Evolutionary conservation across 1,140 invertebrate species (phyloP), one percentile per base, ranked within the genome.

Genomic region (Epicauta chinensis): DNA sequence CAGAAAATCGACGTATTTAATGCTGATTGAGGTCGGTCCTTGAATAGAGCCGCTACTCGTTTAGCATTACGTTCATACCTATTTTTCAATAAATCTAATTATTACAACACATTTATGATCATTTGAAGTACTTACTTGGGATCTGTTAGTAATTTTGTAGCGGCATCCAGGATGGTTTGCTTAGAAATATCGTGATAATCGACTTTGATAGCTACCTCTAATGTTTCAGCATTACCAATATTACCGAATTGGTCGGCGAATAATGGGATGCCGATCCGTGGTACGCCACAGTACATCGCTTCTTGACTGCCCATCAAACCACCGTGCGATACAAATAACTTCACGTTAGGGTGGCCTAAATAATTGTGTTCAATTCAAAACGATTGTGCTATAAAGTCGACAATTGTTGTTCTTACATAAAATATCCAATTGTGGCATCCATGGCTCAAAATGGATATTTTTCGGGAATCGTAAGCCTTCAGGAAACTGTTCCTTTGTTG

Each of bases 401-500:
- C n/a, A n/a, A 13, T 48, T 49, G 41, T 51, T 57, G 64, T 71
- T 77, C 78, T 78, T 32, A n/a, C n/a, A n/a, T n/a, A 82, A 65
- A 60, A 83, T 68, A 63, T 80, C 79, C 59, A 80, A 77, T 69
- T 88, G 85, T 11, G 85, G 84, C 56, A 82, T 70, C 84, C 84
- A 87, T 56, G 77, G 73, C 39, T 75, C 61, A 15, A 80, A 74
- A 67, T 77, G 75, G 16, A 85, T 74, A 66, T 84, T 84, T 15
- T 63, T 23, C 10, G 80, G 75, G 50, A 77, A 39, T 39, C 55
- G 58, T 9, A 61, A 40, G 3, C 61, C 34, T 16, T 70, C 58
- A 0, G 73, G 61, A 17, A n/a, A n/a, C n/a, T 67, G 68, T 23
- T 72, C 74, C 35, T 68, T 69, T 39, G 72, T 68, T 51, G 79